Evolutionary conservation across 1,140 invertebrate genomes (phyloP).

Genomic region (Psix sp.): DNA sequence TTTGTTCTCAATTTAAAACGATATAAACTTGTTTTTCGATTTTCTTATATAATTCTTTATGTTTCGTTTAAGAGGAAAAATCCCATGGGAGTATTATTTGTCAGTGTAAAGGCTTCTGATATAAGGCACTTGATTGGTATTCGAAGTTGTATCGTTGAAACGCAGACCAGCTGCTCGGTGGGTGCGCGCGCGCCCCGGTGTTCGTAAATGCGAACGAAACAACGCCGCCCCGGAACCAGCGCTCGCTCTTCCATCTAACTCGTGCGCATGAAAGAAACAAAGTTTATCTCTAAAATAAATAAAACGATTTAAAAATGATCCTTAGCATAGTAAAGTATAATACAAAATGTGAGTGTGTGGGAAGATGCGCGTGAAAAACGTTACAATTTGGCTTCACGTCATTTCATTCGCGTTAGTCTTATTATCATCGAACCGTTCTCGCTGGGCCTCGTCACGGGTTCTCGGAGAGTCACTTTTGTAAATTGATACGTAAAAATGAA

Average conservation of each 20-base stretch:
- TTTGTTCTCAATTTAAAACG: too few relatives aligned
- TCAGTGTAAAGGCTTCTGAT: slow-evolving; percentile 10
- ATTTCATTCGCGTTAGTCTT: slow-evolving; percentile 48
- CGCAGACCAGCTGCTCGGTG: slow-evolving; percentile 77
- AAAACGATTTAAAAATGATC: slow-evolving; percentile 46
- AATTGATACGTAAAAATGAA: background rate
- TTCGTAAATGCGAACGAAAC: slow-evolving; percentile 43
- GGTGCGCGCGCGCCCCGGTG: slow-evolving; percentile 60
- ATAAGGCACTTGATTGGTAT: slow-evolving; percentile 49
- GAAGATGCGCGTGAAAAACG: slow-evolving; percentile 25
- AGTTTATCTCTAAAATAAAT: slow-evolving; percentile 52
- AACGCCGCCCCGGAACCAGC: slow-evolving; percentile 26
- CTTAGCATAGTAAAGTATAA: slow-evolving; percentile 35
- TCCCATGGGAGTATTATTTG: slow-evolving; percentile 17
- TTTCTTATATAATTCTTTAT: too few relatives aligned
- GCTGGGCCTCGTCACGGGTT: slow-evolving; percentile 2
- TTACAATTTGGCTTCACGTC: slow-evolving; percentile 24
- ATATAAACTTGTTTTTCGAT: too few relatives aligned
- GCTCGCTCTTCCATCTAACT: slow-evolving; percentile 31
- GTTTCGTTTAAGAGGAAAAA: too few relatives aligned
- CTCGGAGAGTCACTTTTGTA: slow-evolving; percentile 9
- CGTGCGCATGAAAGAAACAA: slow-evolving; percentile 20
- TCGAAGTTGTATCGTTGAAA: slow-evolving; percentile 33
- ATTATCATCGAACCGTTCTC: slow-evolving; percentile 9
- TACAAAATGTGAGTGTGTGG: slow-evolving; percentile 42